Evolutionary conservation across 2,888 invertebrate genomes (phyloP).

Genomic region (Sericinus montela): DNA sequence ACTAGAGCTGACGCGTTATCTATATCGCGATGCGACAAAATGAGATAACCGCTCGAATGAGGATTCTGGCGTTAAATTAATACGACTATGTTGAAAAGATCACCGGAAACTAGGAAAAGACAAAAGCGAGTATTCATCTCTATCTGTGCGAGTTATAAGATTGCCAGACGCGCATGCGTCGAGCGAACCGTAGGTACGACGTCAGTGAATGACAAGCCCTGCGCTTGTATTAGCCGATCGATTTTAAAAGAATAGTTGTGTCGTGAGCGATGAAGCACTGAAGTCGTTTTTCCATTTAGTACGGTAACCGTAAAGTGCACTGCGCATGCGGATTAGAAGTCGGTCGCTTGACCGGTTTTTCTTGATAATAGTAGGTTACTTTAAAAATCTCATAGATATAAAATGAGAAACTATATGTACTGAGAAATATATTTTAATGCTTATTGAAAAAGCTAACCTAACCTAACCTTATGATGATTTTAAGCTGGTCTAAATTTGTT

Average conservation of each 20-base stretch:
- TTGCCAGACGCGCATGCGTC: slow-evolving; percentile 77
- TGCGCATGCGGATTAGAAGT: slow-evolving; percentile 28
- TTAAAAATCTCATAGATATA: background rate
- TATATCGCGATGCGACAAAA: slow-evolving; percentile 72
- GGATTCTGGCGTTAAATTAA: slow-evolving; percentile 59
- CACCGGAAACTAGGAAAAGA: slow-evolving; percentile 55
- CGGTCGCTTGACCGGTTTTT: slow-evolving; percentile 17
- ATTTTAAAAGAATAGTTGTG: slow-evolving; percentile 65
- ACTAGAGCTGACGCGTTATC: slow-evolving; percentile 61
- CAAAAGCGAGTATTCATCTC: slow-evolving; percentile 60
- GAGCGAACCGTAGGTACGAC: slow-evolving; percentile 54
- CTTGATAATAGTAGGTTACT: slow-evolving; percentile 12
- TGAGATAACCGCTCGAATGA: slow-evolving; percentile 59
- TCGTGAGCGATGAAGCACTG: slow-evolving; percentile 33
- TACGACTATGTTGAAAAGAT: slow-evolving; percentile 62
- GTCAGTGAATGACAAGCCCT: slow-evolving; percentile 74
- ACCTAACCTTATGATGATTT: too few species aligned
- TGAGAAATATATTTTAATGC: too few species aligned
- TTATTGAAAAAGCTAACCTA: too few species aligned
- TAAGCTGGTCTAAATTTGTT: too few species aligned
- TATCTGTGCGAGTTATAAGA: slow-evolving; percentile 70
- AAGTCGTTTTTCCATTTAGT: slow-evolving; percentile 33
- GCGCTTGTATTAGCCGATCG: slow-evolving; percentile 70
- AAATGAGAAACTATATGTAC: too few species aligned
- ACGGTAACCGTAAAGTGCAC: slow-evolving; percentile 28